Evolutionary conservation across 2,797 vertebrate genomes (phyloP), one percentile per base, ranked within the genome.

Genomic region (Centroberyx gerrardi): DNA sequence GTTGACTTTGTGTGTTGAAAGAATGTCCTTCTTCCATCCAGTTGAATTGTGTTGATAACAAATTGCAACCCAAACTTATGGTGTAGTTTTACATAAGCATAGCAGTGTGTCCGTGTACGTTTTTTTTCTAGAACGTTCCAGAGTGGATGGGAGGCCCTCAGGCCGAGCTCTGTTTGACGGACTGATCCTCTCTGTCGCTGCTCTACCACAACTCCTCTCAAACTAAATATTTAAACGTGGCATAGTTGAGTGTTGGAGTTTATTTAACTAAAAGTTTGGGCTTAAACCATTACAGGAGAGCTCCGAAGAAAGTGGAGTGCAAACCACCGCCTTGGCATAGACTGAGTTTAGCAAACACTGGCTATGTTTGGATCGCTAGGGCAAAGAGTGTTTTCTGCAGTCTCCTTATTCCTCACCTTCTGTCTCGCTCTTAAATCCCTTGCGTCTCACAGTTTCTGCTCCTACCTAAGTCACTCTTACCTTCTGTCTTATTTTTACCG

Each of bases 211-310:
- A 74, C 58, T 74, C 48, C 62, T 70, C 75, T 58, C 12, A 92
- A 93, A 74, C 80, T 87, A 94, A 95, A 94, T 93, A 95, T 94
- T 94, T 94, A 91, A 95, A 91, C 72, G 48, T 78, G 73, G 76
- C 81, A 85, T 87, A 85, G 89, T 86, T 87, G 77, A 89, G 81
- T 87, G 66, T 72, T 73, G 62, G 68, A 53, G 86, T 95, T 93
- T 90, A 91, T 94, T 94, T 92, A 90, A 87, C 79, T 85, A 84
- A 82, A 82, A 56, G 72, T 89, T 87, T 85, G 76, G 82, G 46
- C 70, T 90, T 76, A 85, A 93, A 89, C 73, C 68, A 78, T 90
- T 83, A 86, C 48, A 70, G 36, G 29, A 62, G 62, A 62, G 38
- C 68, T 66, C 63, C 64, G 58, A 68, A 76, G 70, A 83, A 84